Evolutionary conservation across 2,113 vertebrate genomes (phyloP).

Genomic region (Agelaius phoeniceus): DNA sequence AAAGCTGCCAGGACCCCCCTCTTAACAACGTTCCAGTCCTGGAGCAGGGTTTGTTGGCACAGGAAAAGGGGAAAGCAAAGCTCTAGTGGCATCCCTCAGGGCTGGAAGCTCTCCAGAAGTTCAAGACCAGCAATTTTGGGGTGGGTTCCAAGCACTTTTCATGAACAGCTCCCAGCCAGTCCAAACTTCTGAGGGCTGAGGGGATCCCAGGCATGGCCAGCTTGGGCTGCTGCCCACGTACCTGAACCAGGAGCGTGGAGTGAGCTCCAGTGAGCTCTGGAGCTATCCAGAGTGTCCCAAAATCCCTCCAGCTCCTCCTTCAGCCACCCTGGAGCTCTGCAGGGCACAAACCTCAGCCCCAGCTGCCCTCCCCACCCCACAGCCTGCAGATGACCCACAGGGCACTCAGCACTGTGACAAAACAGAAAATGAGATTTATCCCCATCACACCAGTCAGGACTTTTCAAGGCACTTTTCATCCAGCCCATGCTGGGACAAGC

Average conservation of each 20-base stretch:
- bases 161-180: not conserved
- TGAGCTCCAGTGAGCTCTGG: not conserved
- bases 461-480: not conserved
- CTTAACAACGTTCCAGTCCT: accelerated
- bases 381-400: not conserved
- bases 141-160: not conserved
- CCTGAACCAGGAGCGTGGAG: not conserved
- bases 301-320: not conserved
- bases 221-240: accelerated
- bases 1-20: not conserved
- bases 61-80: not conserved
- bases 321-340: not conserved
- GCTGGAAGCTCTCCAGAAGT: not conserved
- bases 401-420: not conserved
- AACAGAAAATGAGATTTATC: accelerated
- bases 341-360: not conserved
- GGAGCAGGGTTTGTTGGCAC: accelerated
- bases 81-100: not conserved
- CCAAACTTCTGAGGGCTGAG: not conserved
- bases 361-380: accelerated
- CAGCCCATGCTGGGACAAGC: accelerated
- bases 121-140: not conserved
- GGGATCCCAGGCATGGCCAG: not conserved
- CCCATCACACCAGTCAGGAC: accelerated
- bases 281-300: not conserved